phyloP scores from a whole-genome alignment of 1,140 invertebrate species.

The Zeugodacus cucurbitae region DNA sequence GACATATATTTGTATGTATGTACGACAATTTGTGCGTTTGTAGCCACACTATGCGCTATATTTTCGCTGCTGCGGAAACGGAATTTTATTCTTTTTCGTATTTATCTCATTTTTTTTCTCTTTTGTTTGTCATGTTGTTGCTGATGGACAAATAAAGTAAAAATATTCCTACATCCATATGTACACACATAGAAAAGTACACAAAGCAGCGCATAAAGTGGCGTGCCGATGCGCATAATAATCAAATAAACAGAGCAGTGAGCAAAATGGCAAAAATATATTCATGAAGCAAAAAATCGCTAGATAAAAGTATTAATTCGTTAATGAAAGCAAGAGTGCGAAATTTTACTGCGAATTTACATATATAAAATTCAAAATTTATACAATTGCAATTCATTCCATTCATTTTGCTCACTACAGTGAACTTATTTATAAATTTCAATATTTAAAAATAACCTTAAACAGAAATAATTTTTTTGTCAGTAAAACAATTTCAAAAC shows the following conservation, averaged over 20 bases:
- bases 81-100: not conserved
- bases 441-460: too few species aligned
- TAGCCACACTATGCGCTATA: not conserved
- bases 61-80: not conserved
- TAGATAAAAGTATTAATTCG: not conserved
- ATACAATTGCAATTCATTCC: not conserved
- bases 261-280: not conserved
- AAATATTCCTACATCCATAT: not conserved
- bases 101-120: not conserved
- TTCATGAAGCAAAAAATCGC: not conserved
- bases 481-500: not conserved
- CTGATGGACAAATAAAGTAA: not conserved
- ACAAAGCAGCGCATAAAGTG: not conserved
- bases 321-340: not conserved
- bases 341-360: not conserved
- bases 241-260: not conserved
- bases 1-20: not conserved
- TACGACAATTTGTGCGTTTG: not conserved
- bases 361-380: not conserved
- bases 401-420: too few species aligned
- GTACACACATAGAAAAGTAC: not conserved
- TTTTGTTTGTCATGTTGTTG: not conserved
- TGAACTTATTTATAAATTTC: too few species aligned
- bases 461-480: too few species aligned
- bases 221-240: not conserved